A percentile compares a stretch with the other conserved stretches of the same genome.
Evolutionary conservation across 2,797 vertebrate species (phyloP).

Genomic region (Dryobates pubescens): DNA sequence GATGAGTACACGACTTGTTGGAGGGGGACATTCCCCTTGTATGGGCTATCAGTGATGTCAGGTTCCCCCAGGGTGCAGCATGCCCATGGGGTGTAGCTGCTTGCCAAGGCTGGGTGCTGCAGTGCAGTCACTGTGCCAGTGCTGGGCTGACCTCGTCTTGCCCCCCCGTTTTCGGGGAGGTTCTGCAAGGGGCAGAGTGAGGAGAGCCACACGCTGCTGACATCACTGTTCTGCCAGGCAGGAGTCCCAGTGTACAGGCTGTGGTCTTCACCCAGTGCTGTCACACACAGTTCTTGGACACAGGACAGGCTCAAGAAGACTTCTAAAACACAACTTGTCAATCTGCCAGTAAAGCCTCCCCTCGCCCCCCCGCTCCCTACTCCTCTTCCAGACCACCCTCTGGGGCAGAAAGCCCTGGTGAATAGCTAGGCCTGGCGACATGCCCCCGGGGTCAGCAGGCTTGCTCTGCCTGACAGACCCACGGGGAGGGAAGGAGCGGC

Average conservation of each 20-base stretch:
- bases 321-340: background rate
- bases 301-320: background rate
- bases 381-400: background rate
- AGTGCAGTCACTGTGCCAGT: background rate
- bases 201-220: background rate
- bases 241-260: background rate
- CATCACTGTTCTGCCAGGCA: no score
- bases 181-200: background rate
- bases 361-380: rapidly evolving
- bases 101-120: background rate
- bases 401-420: background rate
- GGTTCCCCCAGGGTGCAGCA: background rate
- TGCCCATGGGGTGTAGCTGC: background rate
- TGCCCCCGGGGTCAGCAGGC: background rate
- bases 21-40: no score
- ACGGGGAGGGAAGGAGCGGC: background rate
- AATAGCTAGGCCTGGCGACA: background rate
- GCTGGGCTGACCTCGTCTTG: background rate
- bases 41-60: background rate
- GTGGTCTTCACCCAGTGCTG: background rate
- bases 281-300: background rate
- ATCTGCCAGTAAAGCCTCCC: background rate
- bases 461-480: background rate
- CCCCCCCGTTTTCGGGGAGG: background rate
- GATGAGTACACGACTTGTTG: no score